These are phyloP conservation scores for Prionace glauca DNA, from an alignment of 2,797 vertebrate genomes.

Conservation along the genomic window DNA sequence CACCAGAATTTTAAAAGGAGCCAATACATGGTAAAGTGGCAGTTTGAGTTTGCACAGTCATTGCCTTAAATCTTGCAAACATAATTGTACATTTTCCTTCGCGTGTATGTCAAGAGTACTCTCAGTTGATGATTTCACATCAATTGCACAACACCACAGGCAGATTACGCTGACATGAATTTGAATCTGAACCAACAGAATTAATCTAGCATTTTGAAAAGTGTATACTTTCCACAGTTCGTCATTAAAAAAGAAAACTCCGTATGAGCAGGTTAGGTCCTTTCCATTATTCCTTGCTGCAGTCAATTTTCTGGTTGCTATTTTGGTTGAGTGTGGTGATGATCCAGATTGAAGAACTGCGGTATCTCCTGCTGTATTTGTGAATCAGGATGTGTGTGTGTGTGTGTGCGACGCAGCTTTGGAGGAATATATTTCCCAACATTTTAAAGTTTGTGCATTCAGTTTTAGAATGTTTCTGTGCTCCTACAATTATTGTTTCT, in stretches of 20 bases:
- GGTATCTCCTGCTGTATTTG: not conserved
- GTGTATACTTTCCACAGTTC: not conserved
- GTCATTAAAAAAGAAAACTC: not conserved
- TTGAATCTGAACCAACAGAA: not conserved
- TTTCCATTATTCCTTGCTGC: not conserved
- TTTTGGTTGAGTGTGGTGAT: not conserved
- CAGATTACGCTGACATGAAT: not conserved
- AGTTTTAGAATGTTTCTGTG: not conserved
- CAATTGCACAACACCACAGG: not conserved
- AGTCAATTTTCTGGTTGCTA: not conserved
- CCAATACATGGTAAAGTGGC: not conserved
- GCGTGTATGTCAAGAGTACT: not conserved
- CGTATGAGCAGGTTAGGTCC: not conserved
- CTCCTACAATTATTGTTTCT: not conserved
- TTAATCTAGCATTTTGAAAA: not conserved
- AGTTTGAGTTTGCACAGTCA: not conserved
- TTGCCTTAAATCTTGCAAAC: not conserved
- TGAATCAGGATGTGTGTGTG: not conserved
- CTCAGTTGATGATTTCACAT: not conserved
- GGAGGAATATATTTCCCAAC: not conserved
- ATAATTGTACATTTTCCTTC: not conserved
- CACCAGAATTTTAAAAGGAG: not conserved
- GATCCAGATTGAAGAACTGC: no score
- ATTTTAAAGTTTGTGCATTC: not conserved
- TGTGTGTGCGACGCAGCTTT: not conserved